phyloP scores from a whole-genome alignment of 2,888 invertebrate species.

The Callyntrura guangdongensis region DNA sequence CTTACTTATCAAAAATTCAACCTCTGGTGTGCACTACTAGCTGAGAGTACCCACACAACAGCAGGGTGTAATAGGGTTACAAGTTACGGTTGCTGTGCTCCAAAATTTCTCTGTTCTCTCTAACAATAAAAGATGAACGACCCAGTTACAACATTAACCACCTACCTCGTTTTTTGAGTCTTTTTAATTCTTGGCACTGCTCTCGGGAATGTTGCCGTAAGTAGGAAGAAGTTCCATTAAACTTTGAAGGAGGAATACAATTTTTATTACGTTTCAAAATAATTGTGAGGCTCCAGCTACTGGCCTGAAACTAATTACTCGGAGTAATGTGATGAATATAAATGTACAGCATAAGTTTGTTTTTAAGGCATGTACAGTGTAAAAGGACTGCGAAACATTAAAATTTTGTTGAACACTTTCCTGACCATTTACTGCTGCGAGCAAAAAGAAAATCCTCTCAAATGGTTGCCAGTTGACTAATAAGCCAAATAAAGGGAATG shows the following conservation, averaged over 20 bases:
- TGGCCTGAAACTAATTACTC: too few species aligned
- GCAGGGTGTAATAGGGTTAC: not conserved
- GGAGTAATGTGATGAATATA: too few species aligned
- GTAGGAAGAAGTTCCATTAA: too few species aligned
- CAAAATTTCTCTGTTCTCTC: constrained; percentile 14
- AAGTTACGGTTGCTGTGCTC: not conserved
- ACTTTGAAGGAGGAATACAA: too few species aligned
- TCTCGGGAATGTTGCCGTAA: too few species aligned
- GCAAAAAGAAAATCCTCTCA: not conserved
- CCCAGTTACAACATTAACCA: not conserved
- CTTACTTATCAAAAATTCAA: constrained; percentile 72
- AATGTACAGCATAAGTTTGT: too few species aligned
- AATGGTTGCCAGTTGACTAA: constrained; percentile 13
- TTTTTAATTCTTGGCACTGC: constrained; percentile 3
- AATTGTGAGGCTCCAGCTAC: too few species aligned
- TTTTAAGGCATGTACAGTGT: too few species aligned
- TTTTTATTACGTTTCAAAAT: too few species aligned
- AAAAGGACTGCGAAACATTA: too few species aligned
- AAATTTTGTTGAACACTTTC: too few species aligned
- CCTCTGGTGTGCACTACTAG: not conserved
- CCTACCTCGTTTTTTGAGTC: not conserved
- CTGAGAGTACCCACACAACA: not conserved
- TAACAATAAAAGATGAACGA: constrained; percentile 2
- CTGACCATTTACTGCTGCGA: too few species aligned
- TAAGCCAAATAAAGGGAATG: constrained; percentile 1